Evolutionary conservation across 2,113 vertebrate species (phyloP).

Genomic region (Psittacus erithacus): DNA sequence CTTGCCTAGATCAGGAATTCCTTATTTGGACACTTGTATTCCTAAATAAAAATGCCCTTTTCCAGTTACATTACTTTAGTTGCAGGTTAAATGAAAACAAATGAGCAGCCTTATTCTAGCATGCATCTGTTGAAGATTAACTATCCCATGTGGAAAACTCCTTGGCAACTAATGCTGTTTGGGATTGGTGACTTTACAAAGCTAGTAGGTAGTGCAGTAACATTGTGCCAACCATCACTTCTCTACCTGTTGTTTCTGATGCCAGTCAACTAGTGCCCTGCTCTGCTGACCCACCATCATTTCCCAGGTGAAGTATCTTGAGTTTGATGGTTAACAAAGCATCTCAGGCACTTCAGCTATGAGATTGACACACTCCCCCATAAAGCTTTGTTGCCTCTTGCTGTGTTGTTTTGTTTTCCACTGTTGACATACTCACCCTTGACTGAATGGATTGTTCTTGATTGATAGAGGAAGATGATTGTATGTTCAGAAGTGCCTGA

Average conservation of each 20-base stretch:
- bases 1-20: background rate
- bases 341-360: background rate
- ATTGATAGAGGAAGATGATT: background rate
- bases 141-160: background rate
- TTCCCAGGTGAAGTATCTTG: background rate
- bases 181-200: background rate
- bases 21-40: background rate
- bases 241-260: background rate
- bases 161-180: background rate
- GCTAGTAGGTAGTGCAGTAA: background rate
- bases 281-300: background rate
- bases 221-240: background rate
- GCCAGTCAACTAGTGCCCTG: background rate
- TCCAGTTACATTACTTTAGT: background rate
- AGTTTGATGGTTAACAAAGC: background rate
- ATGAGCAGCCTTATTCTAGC: background rate
- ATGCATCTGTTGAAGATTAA: background rate
- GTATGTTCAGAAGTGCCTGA: background rate
- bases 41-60: background rate
- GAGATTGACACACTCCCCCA: background rate
- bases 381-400: background rate
- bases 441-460: background rate
- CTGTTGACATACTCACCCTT: background rate
- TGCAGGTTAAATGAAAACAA: background rate
- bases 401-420: background rate